Base-by-base conservation (phyloP, 2,888 invertebrate species). In the Suillia variegata region DNA sequence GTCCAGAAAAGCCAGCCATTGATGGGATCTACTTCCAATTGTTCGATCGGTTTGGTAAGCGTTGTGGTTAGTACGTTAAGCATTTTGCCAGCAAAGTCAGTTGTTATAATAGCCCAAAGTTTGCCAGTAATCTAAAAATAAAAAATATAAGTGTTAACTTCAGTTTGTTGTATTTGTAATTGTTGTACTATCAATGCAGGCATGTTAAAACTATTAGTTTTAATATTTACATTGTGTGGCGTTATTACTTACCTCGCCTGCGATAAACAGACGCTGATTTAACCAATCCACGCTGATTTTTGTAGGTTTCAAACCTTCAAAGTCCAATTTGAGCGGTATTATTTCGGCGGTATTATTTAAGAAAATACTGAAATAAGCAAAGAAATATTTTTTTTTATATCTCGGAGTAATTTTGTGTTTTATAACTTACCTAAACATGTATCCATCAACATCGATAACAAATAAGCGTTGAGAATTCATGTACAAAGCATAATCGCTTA, bases 1-100 rank as follows among this genome's bases (percentile, higher is more conserved):
- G 63, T 87, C 90, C 92, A 94, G 79, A 94, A 96, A 22, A 96
- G 81, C 80, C 90, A 95, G 6, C 96, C 97, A 79, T 96, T 96
- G 73, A 92, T 89, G 31, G 97, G 94, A 84, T 97, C 97, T 0
- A 95, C 92, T 83, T 94, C 91, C 67, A 97, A 87, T 72, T 93
- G 92, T 58, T 87, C 85, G 0, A 95, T 92, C 68, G 88, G 86
- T 4, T 86, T 85, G 54, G 85, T 84, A 58, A 94, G 85, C 0
- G 89, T 90, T 12, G 89, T 88, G 60, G 90, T 83, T 1, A 92
- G 89, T 0, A 90, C 87, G 8, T 88, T 86, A 62, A 90, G 83
- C 57, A 87, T 86, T 66, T 85, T 85, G 0, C 93, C 93, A 72
- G 90, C 88, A 38, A 94, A 85, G 73, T 89, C 88, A 73, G 91